phyloP scores from a whole-genome alignment of 2,888 invertebrate species.

The Ormyrus thymus region DNA sequence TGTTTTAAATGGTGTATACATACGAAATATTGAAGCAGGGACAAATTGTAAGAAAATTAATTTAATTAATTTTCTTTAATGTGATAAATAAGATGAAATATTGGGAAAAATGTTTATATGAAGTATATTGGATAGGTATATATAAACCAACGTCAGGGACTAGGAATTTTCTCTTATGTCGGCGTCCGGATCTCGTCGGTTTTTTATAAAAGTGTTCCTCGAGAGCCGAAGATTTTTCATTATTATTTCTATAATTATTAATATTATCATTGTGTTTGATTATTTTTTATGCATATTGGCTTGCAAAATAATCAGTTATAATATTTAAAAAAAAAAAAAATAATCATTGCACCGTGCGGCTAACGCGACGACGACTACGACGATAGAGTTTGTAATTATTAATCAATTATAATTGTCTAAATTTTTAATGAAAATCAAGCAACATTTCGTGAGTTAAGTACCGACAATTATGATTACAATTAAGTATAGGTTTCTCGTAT shows the following conservation, averaged over 20 bases:
- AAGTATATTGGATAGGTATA: too few relatives aligned
- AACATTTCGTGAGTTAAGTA: constrained; percentile 32
- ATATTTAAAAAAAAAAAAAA: constrained; percentile 33
- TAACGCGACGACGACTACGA: constrained; percentile 27
- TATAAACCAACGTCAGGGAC: constrained; percentile 24
- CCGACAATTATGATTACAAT: constrained; percentile 38
- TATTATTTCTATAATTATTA: constrained; percentile 51
- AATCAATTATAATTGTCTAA: constrained; percentile 43
- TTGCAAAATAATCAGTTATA: constrained; percentile 46
- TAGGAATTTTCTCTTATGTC: constrained; percentile 41
- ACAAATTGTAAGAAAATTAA: constrained; percentile 19
- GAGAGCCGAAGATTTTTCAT: constrained; percentile 54
- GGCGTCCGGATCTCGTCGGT: constrained; percentile 57
- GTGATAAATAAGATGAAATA: constrained; percentile 48
- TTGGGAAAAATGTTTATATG: constrained; percentile 14
- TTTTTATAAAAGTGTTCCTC: constrained; percentile 48
- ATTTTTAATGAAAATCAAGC: constrained; percentile 40
- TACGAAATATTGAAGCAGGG: constrained; percentile 20
- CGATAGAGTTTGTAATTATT: constrained; percentile 50
- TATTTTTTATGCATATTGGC: constrained; percentile 48
- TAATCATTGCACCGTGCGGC: constrained; percentile 45
- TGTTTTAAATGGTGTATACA: constrained; percentile 39
- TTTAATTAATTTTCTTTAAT: constrained; percentile 42
- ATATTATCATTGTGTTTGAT: constrained; percentile 50
- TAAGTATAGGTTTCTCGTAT: constrained; percentile 62